Evolutionary conservation across 2,113 vertebrate species (phyloP), one percentile per base, ranked within the genome.

Genomic region (Nematolebias whitei): DNA sequence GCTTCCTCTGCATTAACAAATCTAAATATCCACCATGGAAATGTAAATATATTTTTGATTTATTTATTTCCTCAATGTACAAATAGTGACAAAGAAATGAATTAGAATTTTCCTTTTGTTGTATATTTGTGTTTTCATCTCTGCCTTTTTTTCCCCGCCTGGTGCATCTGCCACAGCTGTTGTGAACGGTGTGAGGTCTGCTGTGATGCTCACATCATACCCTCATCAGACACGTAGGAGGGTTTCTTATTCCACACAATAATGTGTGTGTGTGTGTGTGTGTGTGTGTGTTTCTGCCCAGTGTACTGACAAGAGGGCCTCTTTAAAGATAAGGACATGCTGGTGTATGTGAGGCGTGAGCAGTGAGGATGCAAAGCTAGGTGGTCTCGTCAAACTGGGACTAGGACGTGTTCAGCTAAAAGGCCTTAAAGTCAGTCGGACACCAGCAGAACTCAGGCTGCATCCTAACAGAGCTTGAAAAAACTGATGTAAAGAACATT

Each of bases 151-250:
- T 63, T n/a, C n/a, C n/a, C n/a, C 43, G 24, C 77, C 85, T 85
- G 85, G 85, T 86, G 86, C 18, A 47, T 70, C 51, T 57, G 80
- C 69, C 85, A 83, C 79, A 66, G 52, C 54, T 23, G 20, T 44
- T 24, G 71, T 73, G 60, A 82, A 86, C 84, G 69, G 85, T 83
- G 90, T 88, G 85, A 78, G 71, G 79, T 85, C 86, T 87, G 80
- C 32, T 35, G 76, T 78, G 82, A 80, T 71, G 48, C 16, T 85
- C 85, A 88, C 87, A 89, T 91, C 92, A 84, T 90, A 69, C 85
- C 75, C 91, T 85, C 85, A 88, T 86, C 78, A 63, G 65, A 64
- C 63, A 67, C 57, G 18, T 67, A 73, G 61, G 63, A 78, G 70
- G 71, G 63, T 44, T 83, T 84, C 76, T 70, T 18, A 35, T 49